Evolutionary conservation across 2,797 vertebrate species (phyloP), one percentile per base, ranked within the genome.

Genomic region (Botia almorhae): DNA sequence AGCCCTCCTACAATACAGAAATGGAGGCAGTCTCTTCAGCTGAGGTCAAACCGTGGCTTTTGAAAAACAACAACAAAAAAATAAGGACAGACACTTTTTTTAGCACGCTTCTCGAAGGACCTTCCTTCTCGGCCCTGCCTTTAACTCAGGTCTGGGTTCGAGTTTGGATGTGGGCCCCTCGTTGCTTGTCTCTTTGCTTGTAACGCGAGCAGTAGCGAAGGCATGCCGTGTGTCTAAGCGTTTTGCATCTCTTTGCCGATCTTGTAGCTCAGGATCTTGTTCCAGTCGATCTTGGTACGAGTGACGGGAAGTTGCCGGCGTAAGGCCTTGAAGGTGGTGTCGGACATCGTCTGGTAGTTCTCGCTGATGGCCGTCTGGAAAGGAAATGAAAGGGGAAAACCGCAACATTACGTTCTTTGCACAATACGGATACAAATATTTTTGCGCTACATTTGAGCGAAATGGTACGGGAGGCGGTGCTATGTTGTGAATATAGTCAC

Each of bases 191-290:
- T 48, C 82, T 83, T 82, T 55, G 82, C 85, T 85, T 86, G 83
- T 87, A 80, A 86, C 78, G 80, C 69, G 65, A 85, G 56, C 82
- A 80, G 88, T 82, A 63, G 55, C 60, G 74, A 81, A 21, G 84
- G 81, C 87, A 81, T 81, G 85, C 84, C 39, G 61, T 67, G 81
- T 83, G 70, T 71, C 90, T 96, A 98, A 91, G 95, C 93, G 2
- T 94, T 97, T 89, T 98, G 97, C 96, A 98, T 97, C 89, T 99
- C 97, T 87, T 98, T 98, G 92, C 96, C 97, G 51, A 98, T 98
- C 93, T 97, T 98, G 94, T 98, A 98, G 92, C 96, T 98, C 87
- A 98, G 96, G 92, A 99, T 98, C 94, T 98, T 99, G 95, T 96
- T 98, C 97, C 97, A 98, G 94, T 98, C 97, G 2, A 98, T 95